Percentiles rank a stretch among this genome's conserved stretches.
Conservation (phyloP, 35 echinoderm and acorn worm genomes). For the Lytechinus variegatus region DNA sequence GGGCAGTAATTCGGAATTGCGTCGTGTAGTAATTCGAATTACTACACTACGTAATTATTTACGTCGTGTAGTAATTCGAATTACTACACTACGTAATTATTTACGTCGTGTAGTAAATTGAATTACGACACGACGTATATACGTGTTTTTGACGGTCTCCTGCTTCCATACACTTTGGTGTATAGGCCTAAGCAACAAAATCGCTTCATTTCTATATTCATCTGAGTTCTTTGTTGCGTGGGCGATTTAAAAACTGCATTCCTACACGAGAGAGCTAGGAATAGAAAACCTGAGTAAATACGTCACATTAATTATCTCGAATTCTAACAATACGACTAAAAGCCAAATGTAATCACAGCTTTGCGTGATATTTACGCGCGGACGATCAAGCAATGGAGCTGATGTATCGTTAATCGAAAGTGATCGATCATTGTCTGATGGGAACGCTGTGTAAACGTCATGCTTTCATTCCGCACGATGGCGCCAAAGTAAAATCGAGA, state of each 20-base stretch:
- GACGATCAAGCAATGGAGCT: background rate
- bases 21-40: no score
- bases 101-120: no score
- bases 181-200: no score
- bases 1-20: no score
- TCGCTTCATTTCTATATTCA: background rate
- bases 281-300: background rate
- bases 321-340: background rate
- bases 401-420: background rate
- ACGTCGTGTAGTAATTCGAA: no score
- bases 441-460: background rate
- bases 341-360: background rate
- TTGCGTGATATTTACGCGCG: background rate
- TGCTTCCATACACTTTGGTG: no score
- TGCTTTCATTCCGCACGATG: background rate
- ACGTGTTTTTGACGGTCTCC: no score
- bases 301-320: background rate
- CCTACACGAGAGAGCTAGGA: background rate
- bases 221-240: background rate
- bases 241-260: background rate
- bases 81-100: no score
- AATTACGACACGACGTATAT: no score
- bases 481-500: background rate
- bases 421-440: conserved; percentile 11
- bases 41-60: no score